phyloP scores from a whole-genome alignment of 2,113 vertebrate genomes.

The Cheilinus undulatus region DNA sequence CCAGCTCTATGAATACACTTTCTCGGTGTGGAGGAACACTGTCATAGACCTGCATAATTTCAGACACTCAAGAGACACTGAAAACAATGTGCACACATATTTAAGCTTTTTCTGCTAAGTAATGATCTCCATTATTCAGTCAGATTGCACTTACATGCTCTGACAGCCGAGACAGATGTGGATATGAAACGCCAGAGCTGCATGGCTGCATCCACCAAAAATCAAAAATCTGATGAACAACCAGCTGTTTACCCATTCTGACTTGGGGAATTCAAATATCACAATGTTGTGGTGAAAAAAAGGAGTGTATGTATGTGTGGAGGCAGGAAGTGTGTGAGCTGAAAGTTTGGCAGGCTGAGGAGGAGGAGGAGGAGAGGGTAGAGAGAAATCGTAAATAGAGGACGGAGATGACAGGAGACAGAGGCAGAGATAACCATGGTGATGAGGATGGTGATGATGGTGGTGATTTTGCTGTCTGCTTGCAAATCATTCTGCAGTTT shows the following conservation, averaged over 20 bases:
- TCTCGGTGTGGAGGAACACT: too few relatives aligned
- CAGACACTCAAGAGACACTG: too few relatives aligned
- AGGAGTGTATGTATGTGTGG: background rate
- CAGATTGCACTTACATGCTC: too few relatives aligned
- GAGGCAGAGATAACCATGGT: conserved; percentile 17
- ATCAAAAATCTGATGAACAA: background rate
- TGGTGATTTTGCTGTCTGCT: conserved; percentile 40
- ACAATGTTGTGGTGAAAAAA: conserved; percentile 9
- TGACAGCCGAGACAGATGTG: too few relatives aligned
- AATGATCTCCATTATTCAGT: too few relatives aligned
- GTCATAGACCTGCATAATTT: too few relatives aligned
- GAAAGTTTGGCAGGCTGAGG: conserved; percentile 46
- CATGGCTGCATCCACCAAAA: conserved; percentile 8
- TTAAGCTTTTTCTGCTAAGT: too few relatives aligned
- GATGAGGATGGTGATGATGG: conserved; percentile 8
- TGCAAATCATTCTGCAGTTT: conserved; percentile 20
- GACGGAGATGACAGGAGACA: conserved; percentile 37
- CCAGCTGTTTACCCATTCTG: conserved; percentile 29
- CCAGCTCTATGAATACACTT: too few relatives aligned
- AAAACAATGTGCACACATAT: too few relatives aligned
- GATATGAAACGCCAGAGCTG: background rate
- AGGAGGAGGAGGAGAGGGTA: conserved; percentile 21
- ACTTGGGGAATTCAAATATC: conserved; percentile 14
- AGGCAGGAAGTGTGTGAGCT: conserved; percentile 16
- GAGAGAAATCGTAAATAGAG: conserved; percentile 20